phyloP scores from a whole-genome alignment of 2,113 vertebrate genomes.

The Anoplopoma fimbria region DNA sequence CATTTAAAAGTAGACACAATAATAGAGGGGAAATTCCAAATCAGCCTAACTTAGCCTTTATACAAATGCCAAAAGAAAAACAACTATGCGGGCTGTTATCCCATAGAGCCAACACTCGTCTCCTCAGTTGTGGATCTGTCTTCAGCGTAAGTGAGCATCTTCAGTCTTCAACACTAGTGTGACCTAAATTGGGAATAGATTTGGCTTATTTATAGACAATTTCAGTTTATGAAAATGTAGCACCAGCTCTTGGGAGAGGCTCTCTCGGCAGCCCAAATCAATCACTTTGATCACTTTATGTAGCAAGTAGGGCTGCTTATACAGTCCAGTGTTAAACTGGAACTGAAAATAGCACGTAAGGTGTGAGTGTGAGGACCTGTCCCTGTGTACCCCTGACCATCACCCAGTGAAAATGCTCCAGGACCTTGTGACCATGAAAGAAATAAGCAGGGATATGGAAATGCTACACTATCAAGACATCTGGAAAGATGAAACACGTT shows the following conservation, averaged over 20 bases:
- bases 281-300: neutral
- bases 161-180: slow-evolving; percentile 14
- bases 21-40: slow-evolving; percentile 65
- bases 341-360: slow-evolving; percentile 11
- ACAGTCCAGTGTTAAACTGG: neutral
- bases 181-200: slow-evolving; percentile 38
- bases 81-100: slow-evolving; percentile 46
- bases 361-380: neutral
- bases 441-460: neutral
- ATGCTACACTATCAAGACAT: neutral
- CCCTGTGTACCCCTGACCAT: neutral
- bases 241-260: neutral
- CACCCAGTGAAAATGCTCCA: neutral
- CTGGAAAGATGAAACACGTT: slow-evolving; percentile 15
- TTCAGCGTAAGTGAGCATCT: slow-evolving; percentile 35
- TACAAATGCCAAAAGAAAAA: slow-evolving; percentile 49
- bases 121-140: slow-evolving; percentile 15
- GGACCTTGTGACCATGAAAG: neutral
- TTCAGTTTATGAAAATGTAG: neutral
- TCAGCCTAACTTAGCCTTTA: slow-evolving; percentile 49
- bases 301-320: neutral
- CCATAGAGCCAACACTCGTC: slow-evolving; percentile 16
- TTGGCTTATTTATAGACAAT: slow-evolving; percentile 33
- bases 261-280: neutral
- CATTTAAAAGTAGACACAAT: slow-evolving; percentile 45